Evolutionary conservation across 2,888 invertebrate species (phyloP).

Genomic region (Orthosia gothica): DNA sequence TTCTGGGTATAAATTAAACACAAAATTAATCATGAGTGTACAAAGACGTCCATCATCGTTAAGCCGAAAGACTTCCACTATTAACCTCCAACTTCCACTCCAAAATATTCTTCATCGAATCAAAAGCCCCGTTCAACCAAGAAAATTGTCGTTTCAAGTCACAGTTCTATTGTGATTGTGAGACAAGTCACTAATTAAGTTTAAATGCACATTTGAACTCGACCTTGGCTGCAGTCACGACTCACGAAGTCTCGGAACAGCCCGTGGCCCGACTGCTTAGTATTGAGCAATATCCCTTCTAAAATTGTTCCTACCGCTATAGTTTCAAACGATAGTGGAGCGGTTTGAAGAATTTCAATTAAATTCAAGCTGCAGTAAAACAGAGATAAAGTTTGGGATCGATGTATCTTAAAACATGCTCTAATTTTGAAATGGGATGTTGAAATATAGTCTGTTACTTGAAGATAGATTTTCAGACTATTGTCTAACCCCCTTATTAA

Average conservation of each 20-base stretch:
- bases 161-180: constrained; percentile 38
- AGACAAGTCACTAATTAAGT: constrained; percentile 71
- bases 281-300: constrained; percentile 79
- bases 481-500: no score
- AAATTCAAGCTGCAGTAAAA: constrained; percentile 14
- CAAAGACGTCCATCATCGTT: not conserved
- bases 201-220: constrained; percentile 72
- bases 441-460: not conserved
- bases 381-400: not conserved
- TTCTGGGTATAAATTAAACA: not conserved
- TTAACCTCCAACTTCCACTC: no score
- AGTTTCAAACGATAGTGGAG: constrained; percentile 44
- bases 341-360: constrained; percentile 34
- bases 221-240: constrained; percentile 76
- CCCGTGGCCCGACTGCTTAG: constrained; percentile 39
- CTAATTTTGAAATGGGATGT: not conserved
- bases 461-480: not conserved
- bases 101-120: constrained; percentile 7
- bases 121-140: not conserved
- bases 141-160: constrained; percentile 25
- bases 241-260: constrained; percentile 66
- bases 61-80: not conserved
- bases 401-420: not conserved
- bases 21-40: not conserved
- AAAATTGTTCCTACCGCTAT: constrained; percentile 69